Percentiles rank a stretch among this genome's conserved stretches.
phyloP scores from a whole-genome alignment of 2,888 invertebrate species.

The Eledona agricola region DNA sequence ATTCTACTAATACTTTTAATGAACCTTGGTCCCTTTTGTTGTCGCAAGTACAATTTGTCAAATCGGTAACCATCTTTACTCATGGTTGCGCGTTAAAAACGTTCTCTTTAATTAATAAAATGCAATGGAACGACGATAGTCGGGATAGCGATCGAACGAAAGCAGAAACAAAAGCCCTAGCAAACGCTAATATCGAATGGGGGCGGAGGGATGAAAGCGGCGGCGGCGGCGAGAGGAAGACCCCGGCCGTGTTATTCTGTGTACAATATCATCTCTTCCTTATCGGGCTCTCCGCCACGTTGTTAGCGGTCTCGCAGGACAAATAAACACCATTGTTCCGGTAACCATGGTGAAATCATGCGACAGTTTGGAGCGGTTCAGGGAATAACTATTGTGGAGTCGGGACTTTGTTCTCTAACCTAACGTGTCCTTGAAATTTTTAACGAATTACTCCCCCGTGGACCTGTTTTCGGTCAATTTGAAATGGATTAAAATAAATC shows the following conservation, averaged over 20 bases:
- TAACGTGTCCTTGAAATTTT: slow-evolving; percentile 29
- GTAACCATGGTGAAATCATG: slow-evolving; percentile 65
- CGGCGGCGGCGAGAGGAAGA: slow-evolving; percentile 31
- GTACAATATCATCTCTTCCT: slow-evolving; percentile 63
- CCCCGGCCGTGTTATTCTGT: slow-evolving; percentile 55
- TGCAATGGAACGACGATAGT: too few species aligned
- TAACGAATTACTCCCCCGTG: slow-evolving; percentile 3
- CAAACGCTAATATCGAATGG: slow-evolving; percentile 53
- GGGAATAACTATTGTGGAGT: slow-evolving; percentile 43
- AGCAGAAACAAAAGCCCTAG: slow-evolving; percentile 47
- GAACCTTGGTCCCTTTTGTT: too few species aligned
- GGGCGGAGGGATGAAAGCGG: slow-evolving; percentile 29
- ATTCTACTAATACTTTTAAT: too few species aligned
- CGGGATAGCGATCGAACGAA: slow-evolving; percentile 38
- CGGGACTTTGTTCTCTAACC: slow-evolving; percentile 27
- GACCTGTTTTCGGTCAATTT: too few species aligned
- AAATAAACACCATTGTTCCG: slow-evolving; percentile 65
- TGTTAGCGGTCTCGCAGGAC: slow-evolving; percentile 65
- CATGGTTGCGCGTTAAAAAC: too few species aligned
- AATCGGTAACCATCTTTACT: too few species aligned
- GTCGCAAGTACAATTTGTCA: too few species aligned
- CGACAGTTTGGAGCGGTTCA: slow-evolving; percentile 58
- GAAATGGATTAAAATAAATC: too few species aligned
- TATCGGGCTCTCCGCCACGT: slow-evolving; percentile 63
- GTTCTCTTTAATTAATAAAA: too few species aligned